phyloP scores from a whole-genome alignment of 2,888 invertebrate species.

The Adelphocoris suturalis region DNA sequence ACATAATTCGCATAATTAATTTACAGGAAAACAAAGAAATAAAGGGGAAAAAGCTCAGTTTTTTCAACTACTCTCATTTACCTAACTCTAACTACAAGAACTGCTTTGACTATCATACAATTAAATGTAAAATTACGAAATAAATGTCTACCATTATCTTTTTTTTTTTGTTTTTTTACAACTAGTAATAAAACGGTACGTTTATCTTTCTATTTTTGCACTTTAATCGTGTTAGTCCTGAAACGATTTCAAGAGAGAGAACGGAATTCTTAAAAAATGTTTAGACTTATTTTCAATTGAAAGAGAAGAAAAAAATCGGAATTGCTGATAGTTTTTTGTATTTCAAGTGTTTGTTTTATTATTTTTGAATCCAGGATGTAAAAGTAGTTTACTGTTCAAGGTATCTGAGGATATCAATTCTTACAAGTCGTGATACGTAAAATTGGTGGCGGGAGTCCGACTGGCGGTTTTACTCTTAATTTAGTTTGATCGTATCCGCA shows the following conservation, averaged over 20 bases:
- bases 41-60: constrained; percentile 2
- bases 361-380: no score
- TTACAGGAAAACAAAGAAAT: constrained; percentile 16
- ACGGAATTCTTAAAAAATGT: background rate
- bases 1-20: no score
- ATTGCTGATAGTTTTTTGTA: no score
- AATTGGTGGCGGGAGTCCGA: no score
- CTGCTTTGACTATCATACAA: constrained; percentile 56
- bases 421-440: no score
- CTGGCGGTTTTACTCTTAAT: no score
- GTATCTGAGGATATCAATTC: no score
- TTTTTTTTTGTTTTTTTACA: constrained; percentile 31
- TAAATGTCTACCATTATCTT: constrained; percentile 33
- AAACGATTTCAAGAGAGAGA: background rate
- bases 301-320: no score
- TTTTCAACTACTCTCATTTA: constrained; percentile 46
- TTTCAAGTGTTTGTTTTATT: no score
- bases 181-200: constrained; percentile 54
- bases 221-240: constrained; percentile 15
- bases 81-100: constrained; percentile 55
- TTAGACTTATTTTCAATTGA: no score
- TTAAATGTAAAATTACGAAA: constrained; percentile 60
- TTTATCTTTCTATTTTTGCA: constrained; percentile 30
- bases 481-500: no score
- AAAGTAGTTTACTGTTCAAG: no score